Percentiles rank a stretch among this genome's conserved stretches.
These are phyloP conservation scores for Caradrina kadenii DNA, from an alignment of 2,888 invertebrate genomes.

Conservation along the genomic window DNA sequence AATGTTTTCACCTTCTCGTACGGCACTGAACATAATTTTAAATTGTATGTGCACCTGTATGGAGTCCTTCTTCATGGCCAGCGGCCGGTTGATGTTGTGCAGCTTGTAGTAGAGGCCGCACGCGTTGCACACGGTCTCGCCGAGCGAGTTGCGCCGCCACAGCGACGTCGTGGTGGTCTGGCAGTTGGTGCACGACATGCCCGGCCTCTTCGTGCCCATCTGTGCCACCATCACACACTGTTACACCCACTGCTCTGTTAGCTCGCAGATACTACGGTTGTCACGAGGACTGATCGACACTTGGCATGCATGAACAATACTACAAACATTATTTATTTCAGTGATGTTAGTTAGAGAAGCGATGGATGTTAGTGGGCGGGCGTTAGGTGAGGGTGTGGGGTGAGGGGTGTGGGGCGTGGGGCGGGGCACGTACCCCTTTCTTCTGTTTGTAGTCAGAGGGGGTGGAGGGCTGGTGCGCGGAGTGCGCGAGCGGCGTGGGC, in stretches of 20 bases:
- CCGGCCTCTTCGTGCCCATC: conserved; percentile 94
- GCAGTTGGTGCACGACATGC: conserved; percentile 97
- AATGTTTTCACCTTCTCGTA: too few species aligned
- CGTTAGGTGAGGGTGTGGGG: conserved; percentile 46
- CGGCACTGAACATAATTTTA: too few species aligned
- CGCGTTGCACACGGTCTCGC: conserved; percentile 99
- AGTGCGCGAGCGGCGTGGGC: conserved; percentile 75
- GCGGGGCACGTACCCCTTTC: conserved; percentile 88
- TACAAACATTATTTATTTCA: conserved; percentile 24
- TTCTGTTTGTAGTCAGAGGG: conserved; percentile 89
- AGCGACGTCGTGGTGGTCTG: conserved; percentile 97
- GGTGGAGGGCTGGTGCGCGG: conserved; percentile 76
- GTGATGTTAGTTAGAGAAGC: conserved; percentile 70
- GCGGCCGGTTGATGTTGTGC: conserved; percentile 96
- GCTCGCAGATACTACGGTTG: neutral
- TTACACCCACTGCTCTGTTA: conserved; percentile 35
- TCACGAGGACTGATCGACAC: neutral
- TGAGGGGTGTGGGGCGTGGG: conserved; percentile 48
- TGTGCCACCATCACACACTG: conserved; percentile 63
- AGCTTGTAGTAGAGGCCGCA: conserved; percentile 99
- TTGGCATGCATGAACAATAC: conserved; percentile 41
- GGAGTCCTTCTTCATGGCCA: conserved; percentile 94
- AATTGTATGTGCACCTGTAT: conserved; percentile 79
- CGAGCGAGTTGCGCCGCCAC: conserved; percentile 93
- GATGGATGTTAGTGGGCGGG: conserved; percentile 62